Percentiles rank a stretch among this genome's conserved stretches.
phyloP scores from a whole-genome alignment of 2,888 invertebrate species.

The Nemotelus nigrinus region DNA sequence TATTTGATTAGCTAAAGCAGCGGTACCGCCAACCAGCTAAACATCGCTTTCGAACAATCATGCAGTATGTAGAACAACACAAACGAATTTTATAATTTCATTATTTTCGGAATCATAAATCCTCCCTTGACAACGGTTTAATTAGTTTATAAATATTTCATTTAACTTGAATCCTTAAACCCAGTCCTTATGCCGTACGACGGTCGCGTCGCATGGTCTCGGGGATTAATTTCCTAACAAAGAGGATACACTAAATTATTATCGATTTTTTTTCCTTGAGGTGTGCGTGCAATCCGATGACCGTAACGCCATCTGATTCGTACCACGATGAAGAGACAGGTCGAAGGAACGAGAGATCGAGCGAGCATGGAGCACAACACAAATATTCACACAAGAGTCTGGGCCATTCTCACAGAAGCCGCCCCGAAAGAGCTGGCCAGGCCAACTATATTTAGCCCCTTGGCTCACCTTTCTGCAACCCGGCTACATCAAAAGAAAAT shows the following conservation, averaged over 20 bases:
- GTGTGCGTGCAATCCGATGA: slow-evolving; percentile 40
- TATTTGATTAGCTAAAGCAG: no score
- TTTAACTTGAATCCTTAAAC: slow-evolving; percentile 20
- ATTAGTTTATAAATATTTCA: slow-evolving; percentile 36
- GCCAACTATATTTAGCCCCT: slow-evolving; percentile 13
- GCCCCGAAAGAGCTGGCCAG: background rate
- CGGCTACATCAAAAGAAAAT: slow-evolving; percentile 7
- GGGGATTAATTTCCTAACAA: slow-evolving; percentile 19
- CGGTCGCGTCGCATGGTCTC: background rate
- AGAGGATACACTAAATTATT: slow-evolving; percentile 31
- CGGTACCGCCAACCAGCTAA: no score
- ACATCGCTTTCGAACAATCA: no score
- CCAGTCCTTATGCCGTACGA: background rate
- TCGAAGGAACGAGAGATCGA: background rate
- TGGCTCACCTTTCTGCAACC: background rate
- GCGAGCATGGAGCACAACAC: background rate
- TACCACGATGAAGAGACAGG: background rate
- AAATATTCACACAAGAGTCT: background rate
- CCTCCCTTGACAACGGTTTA: slow-evolving; percentile 39
- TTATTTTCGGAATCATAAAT: slow-evolving; percentile 23
- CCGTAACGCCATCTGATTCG: slow-evolving; percentile 12
- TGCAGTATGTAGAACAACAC: no score
- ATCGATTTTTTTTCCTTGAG: slow-evolving; percentile 33
- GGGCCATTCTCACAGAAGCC: slow-evolving; percentile 14
- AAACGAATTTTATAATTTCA: slow-evolving; percentile 18